Evolutionary conservation across 2,113 vertebrate genomes (phyloP).

Genomic region (Ictidomys tridecemlineatus): DNA sequence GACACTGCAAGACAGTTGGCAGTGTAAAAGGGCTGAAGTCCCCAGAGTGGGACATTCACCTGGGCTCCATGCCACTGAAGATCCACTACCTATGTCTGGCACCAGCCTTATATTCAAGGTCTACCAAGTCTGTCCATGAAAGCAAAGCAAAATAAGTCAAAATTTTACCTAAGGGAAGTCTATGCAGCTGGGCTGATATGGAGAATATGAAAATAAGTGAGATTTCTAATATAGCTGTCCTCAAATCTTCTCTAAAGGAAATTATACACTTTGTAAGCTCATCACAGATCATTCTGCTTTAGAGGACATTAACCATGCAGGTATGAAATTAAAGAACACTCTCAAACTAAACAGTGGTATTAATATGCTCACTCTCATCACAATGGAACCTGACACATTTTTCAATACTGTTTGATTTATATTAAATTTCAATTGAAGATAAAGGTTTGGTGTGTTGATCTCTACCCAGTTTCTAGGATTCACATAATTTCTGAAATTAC

Average conservation of each 20-base stretch:
- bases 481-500: conserved; percentile 73
- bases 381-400: conserved; percentile 56
- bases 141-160: conserved; percentile 57
- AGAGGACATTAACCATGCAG: conserved; percentile 23
- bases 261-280: neutral
- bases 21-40: conserved; percentile 34
- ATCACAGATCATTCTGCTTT: conserved; percentile 42
- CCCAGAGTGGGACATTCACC: conserved; percentile 42
- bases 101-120: neutral
- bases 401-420: conserved; percentile 63
- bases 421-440: conserved; percentile 74
- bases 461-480: conserved; percentile 71
- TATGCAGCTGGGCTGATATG: neutral
- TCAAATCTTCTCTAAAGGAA: conserved; percentile 17
- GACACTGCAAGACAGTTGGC: conserved; percentile 74
- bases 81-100: conserved; percentile 9
- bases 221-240: conserved; percentile 14
- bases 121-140: neutral
- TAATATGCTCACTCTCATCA: conserved; percentile 71
- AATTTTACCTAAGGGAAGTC: neutral
- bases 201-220: conserved; percentile 33
- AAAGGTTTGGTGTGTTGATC: conserved; percentile 74
- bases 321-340: conserved; percentile 63
- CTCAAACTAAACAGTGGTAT: conserved; percentile 66
- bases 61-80: conserved; percentile 53